phyloP scores from a whole-genome alignment of 2,113 vertebrate species.

The Daboia siamensis region DNA sequence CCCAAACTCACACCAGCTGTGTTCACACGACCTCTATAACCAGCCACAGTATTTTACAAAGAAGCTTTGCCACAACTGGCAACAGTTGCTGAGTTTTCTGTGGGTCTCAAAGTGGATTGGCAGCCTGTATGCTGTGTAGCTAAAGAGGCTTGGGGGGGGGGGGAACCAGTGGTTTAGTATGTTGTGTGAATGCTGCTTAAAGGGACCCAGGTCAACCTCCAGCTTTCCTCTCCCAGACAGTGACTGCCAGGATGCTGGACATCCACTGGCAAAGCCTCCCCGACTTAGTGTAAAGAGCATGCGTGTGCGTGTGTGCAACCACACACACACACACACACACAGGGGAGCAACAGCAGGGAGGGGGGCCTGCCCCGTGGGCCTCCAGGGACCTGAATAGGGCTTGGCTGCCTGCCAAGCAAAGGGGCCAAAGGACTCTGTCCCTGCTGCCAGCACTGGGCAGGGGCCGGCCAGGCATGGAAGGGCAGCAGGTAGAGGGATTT shows the following conservation, averaged over 20 bases:
- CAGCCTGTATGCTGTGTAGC: not conserved
- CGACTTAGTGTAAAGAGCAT: not conserved
- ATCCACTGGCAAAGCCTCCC: not conserved
- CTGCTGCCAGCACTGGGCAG: not conserved
- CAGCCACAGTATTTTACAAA: no score
- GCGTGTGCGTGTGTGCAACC: no score
- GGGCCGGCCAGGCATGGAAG: not conserved
- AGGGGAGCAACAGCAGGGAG: not conserved
- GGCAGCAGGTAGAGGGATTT: not conserved
- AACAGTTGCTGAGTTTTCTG: not conserved
- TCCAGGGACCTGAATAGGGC: not conserved
- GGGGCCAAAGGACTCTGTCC: not conserved
- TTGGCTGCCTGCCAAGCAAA: not conserved
- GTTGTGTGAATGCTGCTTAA: not conserved
- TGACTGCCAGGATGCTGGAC: no score
- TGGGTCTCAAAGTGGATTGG: not conserved
- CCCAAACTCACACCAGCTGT: no score
- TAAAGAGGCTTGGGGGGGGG: not conserved
- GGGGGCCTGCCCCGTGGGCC: not conserved
- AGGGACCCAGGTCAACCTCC: not conserved
- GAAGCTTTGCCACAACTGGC: not conserved
- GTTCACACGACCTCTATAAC: not conserved
- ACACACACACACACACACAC: no score
- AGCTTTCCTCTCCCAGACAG: not conserved
- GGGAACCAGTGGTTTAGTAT: not conserved